Conservation (phyloP, 2,888 invertebrate species). For the Marasmarcha lunaedactyla region DNA sequence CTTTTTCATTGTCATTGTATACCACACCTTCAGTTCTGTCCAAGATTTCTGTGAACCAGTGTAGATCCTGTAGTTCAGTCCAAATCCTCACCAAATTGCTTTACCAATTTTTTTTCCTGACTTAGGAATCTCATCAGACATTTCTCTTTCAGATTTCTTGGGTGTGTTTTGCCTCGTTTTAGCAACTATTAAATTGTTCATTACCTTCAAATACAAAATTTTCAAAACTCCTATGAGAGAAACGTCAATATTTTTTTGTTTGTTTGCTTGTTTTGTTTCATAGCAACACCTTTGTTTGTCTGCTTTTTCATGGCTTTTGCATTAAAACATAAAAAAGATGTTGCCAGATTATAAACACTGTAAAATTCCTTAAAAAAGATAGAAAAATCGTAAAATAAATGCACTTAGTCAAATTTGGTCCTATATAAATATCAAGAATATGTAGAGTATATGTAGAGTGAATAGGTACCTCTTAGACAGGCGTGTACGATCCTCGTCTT, state of each 20-base stretch:
- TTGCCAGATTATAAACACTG: no score
- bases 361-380: background rate
- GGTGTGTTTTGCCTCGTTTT: constrained; percentile 7
- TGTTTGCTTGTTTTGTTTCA: background rate
- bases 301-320: constrained; percentile 3
- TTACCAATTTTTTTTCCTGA: constrained; percentile 9
- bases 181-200: constrained; percentile 3
- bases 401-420: background rate
- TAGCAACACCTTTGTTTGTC: background rate
- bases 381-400: background rate
- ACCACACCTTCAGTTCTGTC: constrained; percentile 2
- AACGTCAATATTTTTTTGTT: background rate
- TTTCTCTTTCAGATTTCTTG: constrained; percentile 7
- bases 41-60: constrained; percentile 9
- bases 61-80: constrained; percentile 10
- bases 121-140: constrained; percentile 7
- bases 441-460: no score
- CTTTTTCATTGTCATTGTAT: background rate
- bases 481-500: no score
- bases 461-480: no score
- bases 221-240: no score
- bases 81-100: constrained; percentile 8
- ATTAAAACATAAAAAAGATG: constrained; percentile 7
- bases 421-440: no score
- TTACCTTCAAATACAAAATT: background rate